Conservation (phyloP, 2,113 vertebrate genomes). For the Rhombomys opimus region DNA sequence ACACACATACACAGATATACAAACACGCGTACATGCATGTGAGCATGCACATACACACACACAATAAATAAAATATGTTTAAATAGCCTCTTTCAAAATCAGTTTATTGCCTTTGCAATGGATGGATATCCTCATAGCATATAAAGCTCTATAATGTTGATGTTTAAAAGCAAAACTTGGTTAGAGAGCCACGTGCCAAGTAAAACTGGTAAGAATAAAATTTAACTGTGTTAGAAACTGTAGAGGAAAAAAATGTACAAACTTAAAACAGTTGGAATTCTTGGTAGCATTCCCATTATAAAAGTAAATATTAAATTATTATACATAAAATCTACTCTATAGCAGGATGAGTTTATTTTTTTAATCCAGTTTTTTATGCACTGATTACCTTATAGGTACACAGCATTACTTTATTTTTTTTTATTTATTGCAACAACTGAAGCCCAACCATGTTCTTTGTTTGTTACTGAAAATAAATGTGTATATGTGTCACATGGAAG, state of each 20-base stretch:
- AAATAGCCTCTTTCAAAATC: constrained; percentile 29
- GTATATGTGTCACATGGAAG: background rate
- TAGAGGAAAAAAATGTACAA: background rate
- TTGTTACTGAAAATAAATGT: background rate
- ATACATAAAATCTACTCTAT: background rate
- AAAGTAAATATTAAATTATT: background rate
- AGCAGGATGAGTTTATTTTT: background rate
- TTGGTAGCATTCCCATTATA: background rate
- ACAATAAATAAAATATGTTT: background rate
- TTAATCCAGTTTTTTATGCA: background rate
- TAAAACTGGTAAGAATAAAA: background rate
- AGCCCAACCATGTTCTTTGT: background rate
- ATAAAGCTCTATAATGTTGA: background rate
- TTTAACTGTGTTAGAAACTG: background rate
- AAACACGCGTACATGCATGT: background rate
- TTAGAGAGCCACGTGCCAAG: background rate
- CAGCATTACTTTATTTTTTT: background rate
- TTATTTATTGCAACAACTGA: background rate
- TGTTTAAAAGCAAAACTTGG: background rate
- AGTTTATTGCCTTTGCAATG: background rate
- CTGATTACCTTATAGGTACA: background rate
- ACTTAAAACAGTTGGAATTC: constrained; percentile 19
- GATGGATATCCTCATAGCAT: background rate
- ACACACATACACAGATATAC: background rate
- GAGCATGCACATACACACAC: background rate